Evolutionary conservation across 2,888 invertebrate genomes (phyloP).

Genomic region (Drosophila planitibia): DNA sequence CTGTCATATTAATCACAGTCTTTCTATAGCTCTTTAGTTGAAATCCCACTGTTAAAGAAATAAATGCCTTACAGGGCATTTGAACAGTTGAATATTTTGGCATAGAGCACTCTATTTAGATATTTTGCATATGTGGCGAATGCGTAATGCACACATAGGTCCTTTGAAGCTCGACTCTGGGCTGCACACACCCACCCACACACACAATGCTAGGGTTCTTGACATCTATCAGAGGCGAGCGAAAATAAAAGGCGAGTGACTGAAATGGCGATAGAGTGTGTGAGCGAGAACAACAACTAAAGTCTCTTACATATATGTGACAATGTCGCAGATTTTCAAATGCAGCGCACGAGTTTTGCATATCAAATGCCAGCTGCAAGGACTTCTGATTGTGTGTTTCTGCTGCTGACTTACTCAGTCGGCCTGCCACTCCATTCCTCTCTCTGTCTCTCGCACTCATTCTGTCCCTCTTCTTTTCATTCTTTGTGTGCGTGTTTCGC

Average conservation of each 20-base stretch:
- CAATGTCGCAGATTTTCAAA: conserved; percentile 71
- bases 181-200: conserved; percentile 1
- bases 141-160: conserved; percentile 57
- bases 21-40: not conserved
- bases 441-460: not conserved
- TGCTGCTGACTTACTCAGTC: conserved; percentile 21
- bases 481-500: not conserved
- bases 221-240: conserved; percentile 38
- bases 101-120: not conserved
- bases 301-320: conserved; percentile 40
- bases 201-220: conserved; percentile 27
- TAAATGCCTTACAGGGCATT: not conserved
- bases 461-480: not conserved
- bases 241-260: not conserved
- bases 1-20: not conserved
- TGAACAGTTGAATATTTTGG: not conserved
- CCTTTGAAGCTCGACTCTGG: conserved; percentile 23
- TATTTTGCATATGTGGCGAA: conserved; percentile 66
- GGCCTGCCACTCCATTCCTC: not conserved
- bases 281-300: conserved; percentile 19
- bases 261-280: not conserved
- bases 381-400: conserved; percentile 50
- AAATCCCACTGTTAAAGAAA: not conserved
- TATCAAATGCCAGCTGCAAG: conserved; percentile 51
- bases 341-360: conserved; percentile 65